Evolutionary conservation across 2,888 invertebrate genomes (phyloP).

Genomic region (Abrostola tripartita): DNA sequence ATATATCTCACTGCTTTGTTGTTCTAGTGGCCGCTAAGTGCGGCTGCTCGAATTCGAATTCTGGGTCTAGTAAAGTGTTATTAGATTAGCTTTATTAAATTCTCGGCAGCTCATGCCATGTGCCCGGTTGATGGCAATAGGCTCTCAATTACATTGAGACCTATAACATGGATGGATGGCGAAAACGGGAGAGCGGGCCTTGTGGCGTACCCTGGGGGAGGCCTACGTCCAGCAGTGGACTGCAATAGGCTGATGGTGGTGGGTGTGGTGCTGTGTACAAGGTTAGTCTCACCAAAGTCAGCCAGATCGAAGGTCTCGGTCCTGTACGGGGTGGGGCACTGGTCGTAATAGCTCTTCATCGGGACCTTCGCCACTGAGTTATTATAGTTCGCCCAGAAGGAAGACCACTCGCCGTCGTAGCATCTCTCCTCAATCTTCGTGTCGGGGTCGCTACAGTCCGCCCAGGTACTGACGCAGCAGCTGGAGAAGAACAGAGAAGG

Average conservation of each 20-base stretch:
- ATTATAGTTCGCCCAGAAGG: conserved; percentile 84
- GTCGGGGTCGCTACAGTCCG: conserved; percentile 66
- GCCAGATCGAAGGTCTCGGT: conserved; percentile 74
- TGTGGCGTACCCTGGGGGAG: no score
- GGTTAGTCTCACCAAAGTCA: conserved; percentile 69
- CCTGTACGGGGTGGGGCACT: conserved; percentile 82
- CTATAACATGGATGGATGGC: no score
- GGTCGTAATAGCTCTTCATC: conserved; percentile 76
- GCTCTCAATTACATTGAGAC: no score
- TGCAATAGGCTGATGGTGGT: background rate
- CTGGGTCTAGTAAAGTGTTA: no score
- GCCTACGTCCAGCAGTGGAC: no score
- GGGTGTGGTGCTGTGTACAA: no score
- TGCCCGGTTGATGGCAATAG: no score
- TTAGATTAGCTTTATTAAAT: no score
- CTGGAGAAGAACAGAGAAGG: conserved; percentile 46
- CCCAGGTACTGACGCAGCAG: conserved; percentile 75
- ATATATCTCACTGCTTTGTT: background rate
- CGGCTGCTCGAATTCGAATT: no score
- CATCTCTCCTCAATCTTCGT: conserved; percentile 56
- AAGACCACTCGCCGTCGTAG: conserved; percentile 75
- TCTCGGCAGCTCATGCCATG: no score
- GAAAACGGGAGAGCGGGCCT: no score
- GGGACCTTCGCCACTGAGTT: conserved; percentile 71
- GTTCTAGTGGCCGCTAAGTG: no score